Conservation (phyloP, 2,888 invertebrate genomes). For the Apamea anceps region DNA sequence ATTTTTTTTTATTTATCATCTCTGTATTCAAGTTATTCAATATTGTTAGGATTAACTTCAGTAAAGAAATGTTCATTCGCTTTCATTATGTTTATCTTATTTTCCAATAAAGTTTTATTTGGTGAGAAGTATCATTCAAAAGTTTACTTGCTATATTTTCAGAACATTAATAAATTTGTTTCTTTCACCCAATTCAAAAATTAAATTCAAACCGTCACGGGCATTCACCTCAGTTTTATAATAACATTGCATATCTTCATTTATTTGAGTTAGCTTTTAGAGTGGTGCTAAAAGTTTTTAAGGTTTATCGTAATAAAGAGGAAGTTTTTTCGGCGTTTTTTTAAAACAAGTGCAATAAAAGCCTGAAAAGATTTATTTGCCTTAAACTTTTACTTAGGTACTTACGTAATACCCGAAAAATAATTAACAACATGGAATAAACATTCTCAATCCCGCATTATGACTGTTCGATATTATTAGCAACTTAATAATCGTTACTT, state of each 20-base stretch:
- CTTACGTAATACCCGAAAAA: neutral
- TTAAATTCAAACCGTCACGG: conserved; percentile 20
- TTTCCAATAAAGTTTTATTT: neutral
- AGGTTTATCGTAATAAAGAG: conserved; percentile 35
- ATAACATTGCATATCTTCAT: conserved; percentile 59
- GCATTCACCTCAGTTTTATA: conserved; percentile 51
- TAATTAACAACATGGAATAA: conserved; percentile 26
- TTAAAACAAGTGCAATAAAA: conserved; percentile 50
- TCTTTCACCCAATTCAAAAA: conserved; percentile 18
- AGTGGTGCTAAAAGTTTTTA: conserved; percentile 60
- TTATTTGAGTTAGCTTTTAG: conserved; percentile 45
- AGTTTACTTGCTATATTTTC: conserved; percentile 14
- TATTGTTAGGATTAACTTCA: neutral
- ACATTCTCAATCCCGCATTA: conserved; percentile 17
- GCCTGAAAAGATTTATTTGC: conserved; percentile 47
- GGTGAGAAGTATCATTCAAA: neutral
- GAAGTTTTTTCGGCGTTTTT: conserved; percentile 35
- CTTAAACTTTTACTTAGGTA: conserved; percentile 37
- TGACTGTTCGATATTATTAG: conserved; percentile 40
- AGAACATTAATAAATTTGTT: neutral
- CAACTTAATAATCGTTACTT: conserved; percentile 35
- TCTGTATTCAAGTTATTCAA: neutral
- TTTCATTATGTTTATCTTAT: neutral
- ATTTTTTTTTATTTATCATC: neutral
- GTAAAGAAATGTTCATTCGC: neutral